A percentile compares a stretch with the other conserved stretches of the same genome.
Conservation (phyloP, 2,888 invertebrate species). For the Lymantria monacha region DNA sequence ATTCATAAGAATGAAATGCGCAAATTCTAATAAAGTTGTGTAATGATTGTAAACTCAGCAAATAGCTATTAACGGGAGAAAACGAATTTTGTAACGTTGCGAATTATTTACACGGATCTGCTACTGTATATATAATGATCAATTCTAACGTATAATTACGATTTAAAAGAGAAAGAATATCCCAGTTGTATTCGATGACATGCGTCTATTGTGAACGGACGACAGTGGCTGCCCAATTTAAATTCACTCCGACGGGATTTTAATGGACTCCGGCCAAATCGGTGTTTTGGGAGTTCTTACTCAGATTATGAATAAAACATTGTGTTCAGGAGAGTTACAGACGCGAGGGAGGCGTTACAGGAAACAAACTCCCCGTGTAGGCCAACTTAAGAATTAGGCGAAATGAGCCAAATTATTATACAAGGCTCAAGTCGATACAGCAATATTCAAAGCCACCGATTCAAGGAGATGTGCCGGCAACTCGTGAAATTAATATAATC, state of each 20-base stretch:
- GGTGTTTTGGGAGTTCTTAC: slow-evolving; percentile 64
- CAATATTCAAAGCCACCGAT: slow-evolving; percentile 13
- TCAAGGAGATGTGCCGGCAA: slow-evolving; percentile 14
- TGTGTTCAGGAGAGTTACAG: slow-evolving; percentile 23
- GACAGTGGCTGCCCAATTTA: slow-evolving; percentile 45
- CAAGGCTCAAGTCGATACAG: slow-evolving; percentile 20
- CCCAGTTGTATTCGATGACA: not conserved
- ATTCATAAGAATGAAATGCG: no score
- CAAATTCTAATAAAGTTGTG: no score
- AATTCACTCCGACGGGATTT: slow-evolving; percentile 56
- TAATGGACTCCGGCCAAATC: slow-evolving; percentile 64
- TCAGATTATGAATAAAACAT: slow-evolving; percentile 73
- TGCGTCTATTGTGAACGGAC: slow-evolving; percentile 16
- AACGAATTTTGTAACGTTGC: no score
- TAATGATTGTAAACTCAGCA: no score
- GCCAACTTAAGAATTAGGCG: slow-evolving; percentile 40
- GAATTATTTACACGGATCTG: no score
- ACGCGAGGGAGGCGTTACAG: slow-evolving; percentile 7
- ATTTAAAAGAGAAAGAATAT: not conserved
- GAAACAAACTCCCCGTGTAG: slow-evolving; percentile 17
- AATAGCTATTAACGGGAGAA: no score
- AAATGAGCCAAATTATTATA: slow-evolving; percentile 41
- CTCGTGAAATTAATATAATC: slow-evolving; percentile 27
- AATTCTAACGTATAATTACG: no score
- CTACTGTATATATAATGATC: no score